Percentiles rank a stretch among this genome's conserved stretches.
Conservation (phyloP, 2,888 invertebrate species). For the Lochmaea capreae region DNA sequence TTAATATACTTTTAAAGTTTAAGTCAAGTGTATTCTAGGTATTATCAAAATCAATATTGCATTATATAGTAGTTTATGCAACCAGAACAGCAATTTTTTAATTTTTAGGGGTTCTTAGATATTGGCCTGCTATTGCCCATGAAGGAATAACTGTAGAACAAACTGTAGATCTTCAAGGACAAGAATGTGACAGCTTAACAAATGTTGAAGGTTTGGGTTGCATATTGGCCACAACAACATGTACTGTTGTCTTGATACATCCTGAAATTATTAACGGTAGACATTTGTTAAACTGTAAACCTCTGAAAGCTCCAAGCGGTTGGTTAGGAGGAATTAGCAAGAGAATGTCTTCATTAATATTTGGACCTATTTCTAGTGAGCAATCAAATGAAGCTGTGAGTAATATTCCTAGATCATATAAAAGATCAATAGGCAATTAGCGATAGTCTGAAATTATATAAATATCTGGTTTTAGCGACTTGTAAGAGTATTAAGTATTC, state of each 20-base stretch:
- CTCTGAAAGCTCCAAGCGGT: slow-evolving; percentile 80
- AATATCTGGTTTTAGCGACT: slow-evolving; percentile 66
- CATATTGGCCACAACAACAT: slow-evolving; percentile 91
- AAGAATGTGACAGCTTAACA: slow-evolving; percentile 83
- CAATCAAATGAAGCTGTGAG: slow-evolving; percentile 74
- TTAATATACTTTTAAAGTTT: not conserved
- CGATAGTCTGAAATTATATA: not conserved
- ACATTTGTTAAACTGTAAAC: slow-evolving; percentile 75
- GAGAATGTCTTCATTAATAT: slow-evolving; percentile 83
- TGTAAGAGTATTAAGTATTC: slow-evolving; percentile 75
- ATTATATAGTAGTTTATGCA: not conserved
- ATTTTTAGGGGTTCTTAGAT: slow-evolving; percentile 79
- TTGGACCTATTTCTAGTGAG: slow-evolving; percentile 76
- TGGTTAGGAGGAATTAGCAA: slow-evolving; percentile 91
- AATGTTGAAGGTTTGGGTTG: slow-evolving; percentile 79
- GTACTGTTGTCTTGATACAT: slow-evolving; percentile 82
- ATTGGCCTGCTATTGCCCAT: slow-evolving; percentile 91
- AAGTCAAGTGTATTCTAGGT: not conserved
- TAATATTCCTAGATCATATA: not conserved
- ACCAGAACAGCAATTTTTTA: not conserved
- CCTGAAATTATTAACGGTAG: slow-evolving; percentile 75
- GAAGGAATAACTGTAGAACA: slow-evolving; percentile 88
- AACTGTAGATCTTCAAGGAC: slow-evolving; percentile 87
- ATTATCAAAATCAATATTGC: not conserved
- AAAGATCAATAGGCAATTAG: too few species aligned